Percentiles rank a stretch among this genome's conserved stretches.
Evolutionary conservation across 2,888 invertebrate genomes (phyloP).

Genomic region (Malthinus flaveolus): DNA sequence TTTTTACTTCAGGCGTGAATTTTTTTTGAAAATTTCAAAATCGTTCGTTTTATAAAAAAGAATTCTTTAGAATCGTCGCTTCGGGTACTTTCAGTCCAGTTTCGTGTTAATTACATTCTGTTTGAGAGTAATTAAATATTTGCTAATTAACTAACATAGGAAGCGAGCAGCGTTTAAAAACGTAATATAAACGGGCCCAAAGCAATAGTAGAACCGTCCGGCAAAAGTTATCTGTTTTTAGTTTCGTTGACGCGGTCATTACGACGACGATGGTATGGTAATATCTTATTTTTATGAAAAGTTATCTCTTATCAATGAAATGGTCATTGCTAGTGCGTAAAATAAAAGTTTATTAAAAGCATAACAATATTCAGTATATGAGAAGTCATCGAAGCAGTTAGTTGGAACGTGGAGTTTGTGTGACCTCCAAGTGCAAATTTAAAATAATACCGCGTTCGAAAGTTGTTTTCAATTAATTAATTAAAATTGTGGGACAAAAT

Average conservation of each 20-base stretch:
- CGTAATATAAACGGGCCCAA: neutral
- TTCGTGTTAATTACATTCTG: too few relatives aligned
- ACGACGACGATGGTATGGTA: neutral
- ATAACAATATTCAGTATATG: slow-evolving; percentile 15
- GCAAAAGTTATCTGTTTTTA: neutral
- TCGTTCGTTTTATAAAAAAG: too few relatives aligned
- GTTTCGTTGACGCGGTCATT: neutral
- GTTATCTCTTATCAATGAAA: slow-evolving; percentile 26
- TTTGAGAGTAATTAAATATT: too few relatives aligned
- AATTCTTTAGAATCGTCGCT: too few relatives aligned
- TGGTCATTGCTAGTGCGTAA: slow-evolving; percentile 22
- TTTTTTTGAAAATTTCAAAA: too few relatives aligned
- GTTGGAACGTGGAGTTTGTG: slow-evolving; percentile 15
- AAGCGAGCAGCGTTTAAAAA: neutral
- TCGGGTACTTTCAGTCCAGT: too few relatives aligned
- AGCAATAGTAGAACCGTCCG: neutral
- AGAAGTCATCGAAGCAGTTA: slow-evolving; percentile 20
- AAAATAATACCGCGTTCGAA: neutral
- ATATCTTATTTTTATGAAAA: slow-evolving; percentile 1
- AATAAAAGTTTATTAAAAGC: slow-evolving; percentile 23
- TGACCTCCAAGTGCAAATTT: slow-evolving; percentile 10
- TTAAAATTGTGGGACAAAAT: slow-evolving; percentile 44
- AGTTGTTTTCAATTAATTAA: neutral
- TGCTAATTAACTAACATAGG: too few relatives aligned
- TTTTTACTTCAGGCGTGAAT: too few relatives aligned